Conservation (phyloP, 2,888 invertebrate genomes). For the Emesis russula region DNA sequence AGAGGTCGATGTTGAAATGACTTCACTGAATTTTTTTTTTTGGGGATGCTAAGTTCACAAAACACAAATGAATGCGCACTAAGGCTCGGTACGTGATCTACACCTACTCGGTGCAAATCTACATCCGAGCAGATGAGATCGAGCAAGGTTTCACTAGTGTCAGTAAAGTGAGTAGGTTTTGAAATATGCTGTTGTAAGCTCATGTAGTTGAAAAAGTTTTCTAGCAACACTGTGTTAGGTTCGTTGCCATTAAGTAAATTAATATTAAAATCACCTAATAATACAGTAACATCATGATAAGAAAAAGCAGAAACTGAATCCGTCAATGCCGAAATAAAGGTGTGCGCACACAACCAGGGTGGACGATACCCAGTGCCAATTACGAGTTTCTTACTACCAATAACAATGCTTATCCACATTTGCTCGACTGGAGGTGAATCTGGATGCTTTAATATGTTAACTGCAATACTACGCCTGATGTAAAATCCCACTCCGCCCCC, state of each 20-base stretch:
- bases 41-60: too few relatives aligned
- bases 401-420: not conserved
- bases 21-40: not conserved
- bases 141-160: not conserved
- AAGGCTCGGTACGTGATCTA: not conserved
- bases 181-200: conserved; percentile 48
- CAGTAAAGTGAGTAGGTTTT: conserved; percentile 57
- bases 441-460: not conserved
- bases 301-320: too few relatives aligned
- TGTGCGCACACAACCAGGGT: too few relatives aligned
- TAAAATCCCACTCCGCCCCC: conserved; percentile 22
- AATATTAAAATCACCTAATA: not conserved
- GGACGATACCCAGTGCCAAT: too few relatives aligned
- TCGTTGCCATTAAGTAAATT: not conserved
- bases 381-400: not conserved
- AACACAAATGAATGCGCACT: not conserved
- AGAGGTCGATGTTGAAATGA: not conserved
- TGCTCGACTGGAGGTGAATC: not conserved
- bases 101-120: too few relatives aligned
- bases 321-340: too few relatives aligned
- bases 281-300: not conserved
- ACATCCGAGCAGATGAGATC: not conserved
- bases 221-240: conserved; percentile 33
- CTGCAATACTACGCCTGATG: not conserved
- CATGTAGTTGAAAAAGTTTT: conserved; percentile 28